Conservation (phyloP, 2,888 invertebrate genomes). For the Halocaridina rubra region DNA sequence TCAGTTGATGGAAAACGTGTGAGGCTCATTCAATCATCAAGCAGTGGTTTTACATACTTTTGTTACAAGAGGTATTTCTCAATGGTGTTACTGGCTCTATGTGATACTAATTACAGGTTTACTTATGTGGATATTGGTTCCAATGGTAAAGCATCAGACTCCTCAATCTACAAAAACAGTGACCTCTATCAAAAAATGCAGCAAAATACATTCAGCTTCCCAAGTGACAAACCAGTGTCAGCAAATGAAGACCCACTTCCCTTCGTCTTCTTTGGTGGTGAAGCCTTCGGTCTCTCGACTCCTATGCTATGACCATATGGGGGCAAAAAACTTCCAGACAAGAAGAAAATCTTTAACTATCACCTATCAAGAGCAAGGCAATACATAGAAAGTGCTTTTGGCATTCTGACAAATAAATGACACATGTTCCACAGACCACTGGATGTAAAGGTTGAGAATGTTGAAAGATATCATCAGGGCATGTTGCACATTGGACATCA, state of each 20-base stretch:
- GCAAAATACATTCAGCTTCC: slow-evolving; percentile 10
- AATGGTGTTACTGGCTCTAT: not conserved
- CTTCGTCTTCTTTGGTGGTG: slow-evolving; percentile 22
- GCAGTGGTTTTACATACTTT: not conserved
- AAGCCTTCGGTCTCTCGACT: slow-evolving; percentile 16
- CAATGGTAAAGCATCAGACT: not conserved
- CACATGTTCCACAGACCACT: slow-evolving; percentile 33
- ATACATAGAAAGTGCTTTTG: slow-evolving; percentile 53
- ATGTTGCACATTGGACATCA: slow-evolving; percentile 32
- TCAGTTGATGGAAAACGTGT: slow-evolving; percentile 15
- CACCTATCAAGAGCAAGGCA: slow-evolving; percentile 32
- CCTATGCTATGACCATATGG: slow-evolving; percentile 16
- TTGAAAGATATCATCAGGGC: slow-evolving; percentile 20
- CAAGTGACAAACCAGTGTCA: slow-evolving; percentile 28
- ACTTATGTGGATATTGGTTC: slow-evolving; percentile 8
- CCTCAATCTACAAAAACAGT: slow-evolving; percentile 11
- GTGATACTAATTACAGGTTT: slow-evolving; percentile 1
- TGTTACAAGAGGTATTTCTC: not conserved
- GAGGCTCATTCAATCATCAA: not conserved
- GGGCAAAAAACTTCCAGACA: slow-evolving; percentile 22
- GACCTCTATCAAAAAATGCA: slow-evolving; percentile 26
- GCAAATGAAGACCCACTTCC: slow-evolving; percentile 21
- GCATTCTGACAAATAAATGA: slow-evolving; percentile 64
- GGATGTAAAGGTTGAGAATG: slow-evolving; percentile 22
- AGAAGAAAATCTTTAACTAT: slow-evolving; percentile 35